phyloP scores from a whole-genome alignment of 2,797 vertebrate genomes.

The Philypnodon macrostomus region DNA sequence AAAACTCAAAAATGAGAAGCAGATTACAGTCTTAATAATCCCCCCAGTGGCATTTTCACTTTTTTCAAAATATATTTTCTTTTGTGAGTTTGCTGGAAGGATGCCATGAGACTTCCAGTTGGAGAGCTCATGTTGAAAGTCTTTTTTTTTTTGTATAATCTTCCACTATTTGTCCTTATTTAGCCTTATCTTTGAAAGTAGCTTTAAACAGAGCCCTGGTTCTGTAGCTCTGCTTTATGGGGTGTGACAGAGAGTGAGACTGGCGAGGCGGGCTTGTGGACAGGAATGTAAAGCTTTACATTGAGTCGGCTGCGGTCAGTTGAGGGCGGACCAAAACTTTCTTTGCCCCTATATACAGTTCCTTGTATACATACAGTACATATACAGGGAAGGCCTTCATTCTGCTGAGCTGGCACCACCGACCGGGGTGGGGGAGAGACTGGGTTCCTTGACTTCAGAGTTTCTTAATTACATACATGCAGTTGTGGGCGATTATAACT shows the following conservation, averaged over 20 bases:
- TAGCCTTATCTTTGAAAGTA: slow-evolving; percentile 51
- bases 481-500: slow-evolving; percentile 19
- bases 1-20: slow-evolving; percentile 56
- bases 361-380: slow-evolving; percentile 45
- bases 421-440: slow-evolving; percentile 40
- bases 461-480: slow-evolving; percentile 39
- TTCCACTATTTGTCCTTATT: slow-evolving; percentile 63
- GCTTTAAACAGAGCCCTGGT: slow-evolving; percentile 47
- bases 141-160: slow-evolving; percentile 55
- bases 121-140: no score
- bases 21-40: slow-evolving; percentile 50
- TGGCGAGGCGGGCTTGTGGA: slow-evolving; percentile 47
- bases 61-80: slow-evolving; percentile 52
- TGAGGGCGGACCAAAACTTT: slow-evolving; percentile 56
- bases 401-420: slow-evolving; percentile 83
- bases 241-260: slow-evolving; percentile 68
- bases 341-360: slow-evolving; percentile 58
- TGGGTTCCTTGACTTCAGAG: slow-evolving; percentile 35
- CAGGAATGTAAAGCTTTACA: slow-evolving; percentile 65
- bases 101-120: slow-evolving; percentile 38
- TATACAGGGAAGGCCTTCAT: slow-evolving; percentile 72
- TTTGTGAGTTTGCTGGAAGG: slow-evolving; percentile 34
- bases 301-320: slow-evolving; percentile 51
- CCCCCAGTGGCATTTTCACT: slow-evolving; percentile 42
- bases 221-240: slow-evolving; percentile 63